phyloP scores from a whole-genome alignment of 2,797 vertebrate genomes.

The Spondyliosoma cantharus region DNA sequence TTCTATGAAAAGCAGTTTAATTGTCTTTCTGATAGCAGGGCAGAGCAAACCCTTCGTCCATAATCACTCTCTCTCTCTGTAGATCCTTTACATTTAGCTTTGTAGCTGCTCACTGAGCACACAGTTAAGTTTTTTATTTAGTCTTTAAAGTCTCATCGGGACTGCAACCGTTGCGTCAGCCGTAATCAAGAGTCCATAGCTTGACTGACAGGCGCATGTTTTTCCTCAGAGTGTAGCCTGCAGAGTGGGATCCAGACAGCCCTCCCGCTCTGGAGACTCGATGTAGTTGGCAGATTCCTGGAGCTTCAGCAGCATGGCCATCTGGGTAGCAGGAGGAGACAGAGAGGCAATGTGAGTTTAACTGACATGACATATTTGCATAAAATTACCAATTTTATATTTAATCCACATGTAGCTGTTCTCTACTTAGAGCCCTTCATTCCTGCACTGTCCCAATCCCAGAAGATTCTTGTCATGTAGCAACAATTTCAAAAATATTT shows the following conservation, averaged over 20 bases:
- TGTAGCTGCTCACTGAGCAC: conserved; percentile 72
- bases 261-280: conserved; percentile 94
- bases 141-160: conserved; percentile 69
- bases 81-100: conserved; percentile 62
- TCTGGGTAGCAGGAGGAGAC: conserved; percentile 80
- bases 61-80: conserved; percentile 37
- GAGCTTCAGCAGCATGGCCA: conserved; percentile 99
- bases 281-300: conserved; percentile 98
- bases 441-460: no score
- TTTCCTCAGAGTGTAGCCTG: conserved; percentile 80
- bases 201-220: conserved; percentile 17
- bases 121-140: conserved; percentile 51
- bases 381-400: no score
- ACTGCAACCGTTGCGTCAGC: conserved; percentile 40
- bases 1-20: conserved; percentile 61
- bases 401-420: no score
- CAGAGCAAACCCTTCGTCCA: conserved; percentile 56
- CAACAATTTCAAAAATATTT: no score
- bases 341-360: conserved; percentile 10
- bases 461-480: background rate
- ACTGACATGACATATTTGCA: no score
- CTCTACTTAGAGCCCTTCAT: no score
- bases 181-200: conserved; percentile 21
- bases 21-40: conserved; percentile 58
- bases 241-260: conserved; percentile 87